phyloP scores from a whole-genome alignment of 2,113 vertebrate genomes.

The Dipodomys ordii region DNA sequence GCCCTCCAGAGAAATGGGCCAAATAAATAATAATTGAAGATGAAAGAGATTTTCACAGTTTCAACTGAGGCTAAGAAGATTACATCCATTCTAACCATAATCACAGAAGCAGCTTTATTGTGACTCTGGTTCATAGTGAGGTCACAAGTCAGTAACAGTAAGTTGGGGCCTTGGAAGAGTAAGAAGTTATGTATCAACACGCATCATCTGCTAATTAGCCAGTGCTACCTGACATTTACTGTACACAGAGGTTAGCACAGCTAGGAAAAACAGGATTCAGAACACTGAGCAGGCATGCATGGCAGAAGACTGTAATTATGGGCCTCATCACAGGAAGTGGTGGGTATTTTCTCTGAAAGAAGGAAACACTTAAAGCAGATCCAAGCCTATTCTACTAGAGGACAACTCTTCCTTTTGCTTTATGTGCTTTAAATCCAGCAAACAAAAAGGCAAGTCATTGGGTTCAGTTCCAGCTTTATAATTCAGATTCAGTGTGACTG shows the following conservation, averaged over 20 bases:
- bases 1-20: constrained; percentile 58
- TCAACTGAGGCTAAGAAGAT: constrained; percentile 76
- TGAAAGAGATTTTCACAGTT: constrained; percentile 81
- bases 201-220: constrained; percentile 66
- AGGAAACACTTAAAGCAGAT: background rate
- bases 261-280: constrained; percentile 45
- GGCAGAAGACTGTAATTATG: constrained; percentile 46
- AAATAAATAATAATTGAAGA: constrained; percentile 80
- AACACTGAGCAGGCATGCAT: background rate
- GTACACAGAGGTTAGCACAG: constrained; percentile 51
- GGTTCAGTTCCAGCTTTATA: background rate
- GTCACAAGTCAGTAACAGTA: constrained; percentile 71
- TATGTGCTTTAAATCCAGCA: background rate
- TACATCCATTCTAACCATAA: constrained; percentile 71
- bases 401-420: background rate
- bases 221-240: constrained; percentile 52
- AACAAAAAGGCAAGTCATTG: background rate
- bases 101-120: constrained; percentile 68
- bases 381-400: background rate
- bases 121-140: constrained; percentile 70
- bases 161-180: constrained; percentile 23
- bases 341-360: background rate
- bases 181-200: constrained; percentile 2
- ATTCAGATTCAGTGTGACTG: background rate
- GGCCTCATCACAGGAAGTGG: background rate